Conservation (phyloP, 2,888 invertebrate species). For the Cataglyphis altisquamis region DNA sequence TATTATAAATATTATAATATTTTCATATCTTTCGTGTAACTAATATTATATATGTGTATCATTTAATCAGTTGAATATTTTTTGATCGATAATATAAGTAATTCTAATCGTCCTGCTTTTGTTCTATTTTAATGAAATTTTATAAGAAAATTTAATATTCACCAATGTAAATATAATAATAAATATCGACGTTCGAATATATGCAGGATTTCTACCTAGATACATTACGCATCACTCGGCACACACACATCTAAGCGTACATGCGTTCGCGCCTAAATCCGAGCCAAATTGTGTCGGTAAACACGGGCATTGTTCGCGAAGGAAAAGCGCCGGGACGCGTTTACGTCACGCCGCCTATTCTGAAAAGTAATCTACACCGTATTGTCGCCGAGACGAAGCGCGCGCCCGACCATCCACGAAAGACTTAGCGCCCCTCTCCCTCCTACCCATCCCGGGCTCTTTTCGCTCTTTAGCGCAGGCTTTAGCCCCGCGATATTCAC, state of each 20-base stretch:
- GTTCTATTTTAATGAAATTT: not conserved
- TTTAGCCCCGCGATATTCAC: constrained; percentile 68
- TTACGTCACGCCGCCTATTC: constrained; percentile 85
- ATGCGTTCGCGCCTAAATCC: constrained; percentile 74
- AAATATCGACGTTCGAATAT: not conserved
- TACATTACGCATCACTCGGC: not conserved
- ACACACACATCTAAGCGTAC: not conserved
- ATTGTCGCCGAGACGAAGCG: constrained; percentile 71
- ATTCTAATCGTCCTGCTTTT: not conserved
- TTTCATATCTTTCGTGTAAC: no score
- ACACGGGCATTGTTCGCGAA: constrained; percentile 82
- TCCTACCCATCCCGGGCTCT: not conserved
- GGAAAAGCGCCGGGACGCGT: constrained; percentile 78
- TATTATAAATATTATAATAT: no score
- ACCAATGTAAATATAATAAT: not conserved
- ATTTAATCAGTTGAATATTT: not conserved
- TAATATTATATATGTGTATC: not conserved
- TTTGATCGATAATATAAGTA: not conserved
- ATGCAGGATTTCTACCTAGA: not conserved
- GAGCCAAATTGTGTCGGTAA: constrained; percentile 85
- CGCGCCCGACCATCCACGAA: constrained; percentile 53
- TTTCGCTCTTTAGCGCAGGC: constrained; percentile 67
- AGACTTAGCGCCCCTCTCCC: constrained; percentile 42
- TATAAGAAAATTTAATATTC: not conserved
- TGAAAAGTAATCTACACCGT: constrained; percentile 86